Base-by-base conservation (phyloP, 2,797 vertebrate species). In the Pangasius larnaudii region DNA sequence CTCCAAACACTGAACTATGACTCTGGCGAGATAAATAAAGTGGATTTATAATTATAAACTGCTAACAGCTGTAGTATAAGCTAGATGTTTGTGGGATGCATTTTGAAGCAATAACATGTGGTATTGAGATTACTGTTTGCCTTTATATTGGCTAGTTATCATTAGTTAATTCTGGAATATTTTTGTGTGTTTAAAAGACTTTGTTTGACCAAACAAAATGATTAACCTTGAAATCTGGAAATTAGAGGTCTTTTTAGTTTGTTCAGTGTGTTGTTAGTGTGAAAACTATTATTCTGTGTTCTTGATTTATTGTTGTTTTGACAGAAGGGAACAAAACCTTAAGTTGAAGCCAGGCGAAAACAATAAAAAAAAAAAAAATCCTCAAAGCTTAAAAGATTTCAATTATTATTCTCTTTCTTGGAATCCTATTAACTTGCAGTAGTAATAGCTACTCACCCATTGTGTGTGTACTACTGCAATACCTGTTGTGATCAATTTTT, bases 401-500 rank as follows among this genome's bases (percentile, higher is more conserved):
- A 33, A 56, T 74, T 11, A 49, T 75, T 49, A 49, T 49, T 4
- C 49, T 49, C 24, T 75, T 49, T 49, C 72, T 77, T 51, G 46
- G 77, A 59, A 14, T 39, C 22, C 53, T 36, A 9, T 71, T 53
- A 84, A 33, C 16, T 16, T 11, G 6, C 16, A 36, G 67, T 39
- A 39, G 30, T 71, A 56, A 71, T 27, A 36, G 3, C 9, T 51
- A 22, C 30, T 87, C 10, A 9, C 0, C 14, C 56, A 3, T 75
- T 67, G 61, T 85, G 56, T 75, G n/a, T 46, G 22, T 78, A n/a
- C 30, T 30, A 36, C 58, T 63, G 80, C 56, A 78, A 56, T 75
- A 36, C 14, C n/a, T 56, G 42, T 33, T 75, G 69, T 39, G 58
- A 87, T 78, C 6, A 46, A 46, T 88, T 56, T 67, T 59, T 85